These are phyloP conservation scores for Parnassius mnemosyne DNA, from an alignment of 2,888 invertebrate species.

Conservation along the genomic window DNA sequence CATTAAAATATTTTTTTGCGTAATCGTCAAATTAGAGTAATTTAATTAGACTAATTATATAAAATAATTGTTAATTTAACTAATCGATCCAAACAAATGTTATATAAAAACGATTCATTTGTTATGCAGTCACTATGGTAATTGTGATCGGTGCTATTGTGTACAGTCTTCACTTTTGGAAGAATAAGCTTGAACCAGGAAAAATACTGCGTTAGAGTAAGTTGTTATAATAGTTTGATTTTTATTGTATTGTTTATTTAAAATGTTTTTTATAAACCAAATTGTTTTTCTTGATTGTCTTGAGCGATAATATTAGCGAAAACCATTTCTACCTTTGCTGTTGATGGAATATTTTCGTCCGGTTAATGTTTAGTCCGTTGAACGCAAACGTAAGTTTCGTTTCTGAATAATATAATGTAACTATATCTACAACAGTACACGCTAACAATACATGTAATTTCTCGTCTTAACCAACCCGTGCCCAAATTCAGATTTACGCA, in stretches of 20 bases:
- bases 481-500: too few species aligned
- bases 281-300: too few species aligned
- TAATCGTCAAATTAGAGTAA: constrained; percentile 6
- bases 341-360: too few species aligned
- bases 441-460: too few species aligned
- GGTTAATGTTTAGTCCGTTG: too few species aligned
- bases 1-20: constrained; percentile 12
- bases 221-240: not conserved
- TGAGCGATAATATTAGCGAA: too few species aligned
- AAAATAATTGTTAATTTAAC: constrained; percentile 9
- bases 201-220: constrained; percentile 1
- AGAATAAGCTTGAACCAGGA: not conserved
- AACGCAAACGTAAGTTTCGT: too few species aligned
- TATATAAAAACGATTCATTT: constrained; percentile 6
- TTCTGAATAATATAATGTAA: too few species aligned
- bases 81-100: constrained; percentile 4
- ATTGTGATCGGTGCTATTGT: not conserved
- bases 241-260: not conserved
- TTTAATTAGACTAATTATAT: not conserved
- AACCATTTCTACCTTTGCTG: too few species aligned
- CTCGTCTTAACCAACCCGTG: too few species aligned
- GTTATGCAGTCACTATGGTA: not conserved
- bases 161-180: not conserved
- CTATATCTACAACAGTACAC: too few species aligned
- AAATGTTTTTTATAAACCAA: not conserved